Evolutionary conservation across 2,797 vertebrate species (phyloP), one percentile per base, ranked within the genome.

Genomic region (Anguilla pacifica): DNA sequence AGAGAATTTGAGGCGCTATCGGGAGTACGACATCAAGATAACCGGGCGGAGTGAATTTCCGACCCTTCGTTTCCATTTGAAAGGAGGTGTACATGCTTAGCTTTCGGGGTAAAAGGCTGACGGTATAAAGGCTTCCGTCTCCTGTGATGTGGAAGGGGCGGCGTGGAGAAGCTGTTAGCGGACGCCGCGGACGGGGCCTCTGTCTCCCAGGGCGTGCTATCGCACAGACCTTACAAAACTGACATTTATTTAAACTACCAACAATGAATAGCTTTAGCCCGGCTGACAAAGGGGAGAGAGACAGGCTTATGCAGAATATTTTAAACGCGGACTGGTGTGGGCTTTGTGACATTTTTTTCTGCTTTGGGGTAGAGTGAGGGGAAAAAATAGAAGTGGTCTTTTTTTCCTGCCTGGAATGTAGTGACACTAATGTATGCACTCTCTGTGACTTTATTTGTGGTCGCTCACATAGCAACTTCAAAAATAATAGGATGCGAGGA

Each of bases 221-320:
- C 97, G 89, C 92, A 92, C 93, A 93, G 94, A 94, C 97, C 95
- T 95, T 93, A 96, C 95, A 96, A 95, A 97, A 95, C 95, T 97
- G 97, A 98, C 97, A 98, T 98, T 98, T 98, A 97, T 97, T 97
- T 97, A 97, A 96, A 97, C 96, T 96, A 96, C 94, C 95, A 96
- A 97, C 95, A 94, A 95, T 96, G 96, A 94, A 92, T 93, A 90
- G 90, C 94, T 92, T 93, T 93, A 90, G 85, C 90, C 87, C 92
- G 93, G 91, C 91, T 95, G 92, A 96, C 94, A 95, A 93, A 95
- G 93, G 92, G 83, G 90, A 74, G 89, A 92, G 91, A 94, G 91
- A 90, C 93, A 87, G 91, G 91, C 94, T 93, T 92, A 96, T 96
- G 96, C 95, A 95, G 94, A 96, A 95, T 96, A 96, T 96, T 95